Base-by-base conservation (phyloP, 2,888 invertebrate genomes). In the Eupithecia abbreviata region DNA sequence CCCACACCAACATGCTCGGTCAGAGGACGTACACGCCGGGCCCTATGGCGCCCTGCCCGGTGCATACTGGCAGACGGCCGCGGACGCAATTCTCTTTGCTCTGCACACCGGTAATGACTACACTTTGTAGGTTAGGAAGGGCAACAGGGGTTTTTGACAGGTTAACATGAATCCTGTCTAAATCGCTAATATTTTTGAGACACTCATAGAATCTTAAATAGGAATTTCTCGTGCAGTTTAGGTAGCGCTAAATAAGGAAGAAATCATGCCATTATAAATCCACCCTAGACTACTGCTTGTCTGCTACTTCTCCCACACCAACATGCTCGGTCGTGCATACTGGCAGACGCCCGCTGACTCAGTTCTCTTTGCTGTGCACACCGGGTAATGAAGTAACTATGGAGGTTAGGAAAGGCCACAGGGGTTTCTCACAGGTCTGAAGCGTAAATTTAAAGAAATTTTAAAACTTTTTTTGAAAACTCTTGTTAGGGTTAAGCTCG, bases 281-380 rank as follows among this genome's bases (percentile, higher is more conserved):
- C 85, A 87, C 10, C 87, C 90, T 0, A 87, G 90, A 0, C 82
- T 94, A 9, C 84, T 95, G 66, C 84, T 95, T 0, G 94, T 94
- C 43, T 95, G 94, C 62, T 94, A 95, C 85, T 95, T 92, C 89
- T 94, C 94, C 0, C 94, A 95, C 85, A 95, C 94, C 10, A 94
- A 95, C 82, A 94, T 95, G 94, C 84, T 95, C 76, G 94, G 94
- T 0, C 92, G 73, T 84, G 0, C 90, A 90, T 13, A 91, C 90
- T 0, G 82, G 81, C 0, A 81, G 93, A 45, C 85, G 84, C 43
- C 74, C 81, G 0, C 79, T 87, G 47, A 88, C 90, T 0, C 74
- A 86, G 0, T 94, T 90, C 72, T 90, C 93, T 0, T 77, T 92
- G 71, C 84, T 94, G 0, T 94, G 94, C 83, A 89, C 88, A 2